Base-by-base conservation (phyloP, 2,113 vertebrate species). In the Pseudopipra pipra region DNA sequence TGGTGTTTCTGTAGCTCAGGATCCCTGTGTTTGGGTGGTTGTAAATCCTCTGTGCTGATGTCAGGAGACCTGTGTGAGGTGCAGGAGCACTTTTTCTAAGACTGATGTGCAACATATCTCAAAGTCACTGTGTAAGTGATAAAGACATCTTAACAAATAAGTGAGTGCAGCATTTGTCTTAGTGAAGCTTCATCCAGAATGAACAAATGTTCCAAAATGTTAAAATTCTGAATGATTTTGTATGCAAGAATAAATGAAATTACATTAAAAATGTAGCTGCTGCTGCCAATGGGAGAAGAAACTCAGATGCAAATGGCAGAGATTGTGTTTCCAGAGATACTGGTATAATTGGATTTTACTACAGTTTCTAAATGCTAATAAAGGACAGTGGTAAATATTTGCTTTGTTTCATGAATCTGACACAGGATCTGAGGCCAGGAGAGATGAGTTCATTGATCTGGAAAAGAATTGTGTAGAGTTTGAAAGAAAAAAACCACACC, bases 171-270 rank as follows among this genome's bases (percentile, higher is more conserved):
- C 7, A 8, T 63, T 54, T 51, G 30, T 52, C 54, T 41, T 47
- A 13, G 54, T 68, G 54, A 62, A 21, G 76, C 49, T 89, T 55
- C 78, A 56, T 19, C 67, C n/a, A 44, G 83, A 84, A 89, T 33
- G 74, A 95, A 51, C 16, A 77, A 59, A 55, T 12, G 61, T 78
- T 73, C 51, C 73, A 81, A 35, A 43, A 59, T 78, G 28, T 44
- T 5, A 61, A 71, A 71, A 84, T 93, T 63, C 72, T 71, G 82
- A 89, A 77, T 90, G 75, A 67, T 86, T 93, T 88, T 30, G 9
- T n/a, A 67, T 44, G 85, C 9, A 4, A 61, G 56, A 83, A 54
- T 56, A 74, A 65, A 61, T 70, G 35, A 81, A 41, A 87, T 61
- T 31, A 2, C 39, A 33, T 90, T 41, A 18, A n/a, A 84, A 93